Percentiles rank a stretch among this genome's conserved stretches.
phyloP scores from a whole-genome alignment of 92 coral and sea anemone species.

The Porites divaricata region DNA sequence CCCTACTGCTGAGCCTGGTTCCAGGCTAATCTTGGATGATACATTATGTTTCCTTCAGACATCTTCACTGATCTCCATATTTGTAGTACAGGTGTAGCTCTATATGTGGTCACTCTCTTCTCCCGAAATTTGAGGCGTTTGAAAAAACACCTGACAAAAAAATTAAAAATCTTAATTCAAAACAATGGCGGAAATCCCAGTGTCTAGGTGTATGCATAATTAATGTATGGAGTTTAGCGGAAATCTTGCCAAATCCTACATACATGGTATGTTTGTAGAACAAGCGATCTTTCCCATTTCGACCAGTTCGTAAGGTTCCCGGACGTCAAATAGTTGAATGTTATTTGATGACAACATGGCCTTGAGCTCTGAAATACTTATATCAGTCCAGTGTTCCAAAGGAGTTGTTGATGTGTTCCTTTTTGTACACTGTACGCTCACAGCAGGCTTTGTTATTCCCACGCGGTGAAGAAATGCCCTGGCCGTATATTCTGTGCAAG shows the following conservation, averaged over 20 bases:
- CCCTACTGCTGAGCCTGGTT: no score
- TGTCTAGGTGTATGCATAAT: no score
- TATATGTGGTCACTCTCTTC: no score
- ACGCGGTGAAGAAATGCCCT: slow-evolving; percentile 14
- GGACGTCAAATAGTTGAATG: slow-evolving; percentile 77
- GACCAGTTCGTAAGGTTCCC: slow-evolving; percentile 75
- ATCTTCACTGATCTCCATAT: no score
- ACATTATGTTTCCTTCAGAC: no score
- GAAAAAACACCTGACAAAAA: no score
- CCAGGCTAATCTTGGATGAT: no score
- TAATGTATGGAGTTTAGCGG: background rate
- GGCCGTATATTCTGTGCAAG: slow-evolving; percentile 2
- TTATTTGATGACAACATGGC: slow-evolving; percentile 47
- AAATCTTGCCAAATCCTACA: slow-evolving; percentile 3
- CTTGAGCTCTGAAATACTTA: slow-evolving; percentile 47
- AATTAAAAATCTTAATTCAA: no score
- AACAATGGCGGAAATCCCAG: no score
- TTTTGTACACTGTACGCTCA: slow-evolving; percentile 32
- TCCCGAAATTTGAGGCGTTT: no score
- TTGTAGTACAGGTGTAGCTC: no score
- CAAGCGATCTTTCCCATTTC: slow-evolving; percentile 75
- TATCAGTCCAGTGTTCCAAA: slow-evolving; percentile 51
- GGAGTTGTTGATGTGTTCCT: slow-evolving; percentile 35
- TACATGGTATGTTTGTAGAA: slow-evolving; percentile 76
- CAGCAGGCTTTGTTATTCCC: slow-evolving; percentile 15